Evolutionary conservation across 2,888 invertebrate species (phyloP).

Genomic region (Pristionchus maxplancki): DNA sequence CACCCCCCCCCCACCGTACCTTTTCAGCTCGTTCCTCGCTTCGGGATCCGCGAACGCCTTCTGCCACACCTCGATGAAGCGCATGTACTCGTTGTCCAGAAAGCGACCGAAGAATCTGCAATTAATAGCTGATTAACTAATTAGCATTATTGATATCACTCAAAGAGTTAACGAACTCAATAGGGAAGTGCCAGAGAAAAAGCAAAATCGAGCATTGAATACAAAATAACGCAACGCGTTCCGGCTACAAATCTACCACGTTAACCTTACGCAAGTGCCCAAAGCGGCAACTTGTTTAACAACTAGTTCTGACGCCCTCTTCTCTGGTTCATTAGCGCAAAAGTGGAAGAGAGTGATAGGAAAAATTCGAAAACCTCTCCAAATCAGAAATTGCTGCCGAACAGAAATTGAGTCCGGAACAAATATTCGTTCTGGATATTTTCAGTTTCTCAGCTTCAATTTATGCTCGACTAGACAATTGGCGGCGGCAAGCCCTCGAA

Average conservation of each 20-base stretch:
- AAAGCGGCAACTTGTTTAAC: not conserved
- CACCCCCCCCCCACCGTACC: not conserved
- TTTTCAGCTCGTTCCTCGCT: conserved; percentile 45
- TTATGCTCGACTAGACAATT: not conserved
- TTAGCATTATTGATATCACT: not conserved
- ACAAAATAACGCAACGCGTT: not conserved
- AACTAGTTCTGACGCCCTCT: not conserved
- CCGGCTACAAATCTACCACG: too few relatives aligned
- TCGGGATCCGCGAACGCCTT: conserved; percentile 52
- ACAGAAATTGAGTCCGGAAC: too few relatives aligned
- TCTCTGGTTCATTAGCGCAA: not conserved
- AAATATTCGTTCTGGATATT: not conserved
- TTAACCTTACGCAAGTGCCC: not conserved
- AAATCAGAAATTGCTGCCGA: too few relatives aligned
- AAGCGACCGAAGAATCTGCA: conserved; percentile 62
- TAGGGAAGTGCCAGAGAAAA: not conserved
- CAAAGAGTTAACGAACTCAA: not conserved
- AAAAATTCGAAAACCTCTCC: not conserved
- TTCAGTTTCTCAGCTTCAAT: not conserved
- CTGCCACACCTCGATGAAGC: conserved; percentile 57
- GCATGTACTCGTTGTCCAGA: conserved; percentile 58
- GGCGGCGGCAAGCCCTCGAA: not conserved
- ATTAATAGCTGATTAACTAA: not conserved
- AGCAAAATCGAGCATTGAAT: not conserved
- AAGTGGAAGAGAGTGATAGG: not conserved